phyloP scores from a whole-genome alignment of 2,888 invertebrate genomes.

The Protonemura montana region DNA sequence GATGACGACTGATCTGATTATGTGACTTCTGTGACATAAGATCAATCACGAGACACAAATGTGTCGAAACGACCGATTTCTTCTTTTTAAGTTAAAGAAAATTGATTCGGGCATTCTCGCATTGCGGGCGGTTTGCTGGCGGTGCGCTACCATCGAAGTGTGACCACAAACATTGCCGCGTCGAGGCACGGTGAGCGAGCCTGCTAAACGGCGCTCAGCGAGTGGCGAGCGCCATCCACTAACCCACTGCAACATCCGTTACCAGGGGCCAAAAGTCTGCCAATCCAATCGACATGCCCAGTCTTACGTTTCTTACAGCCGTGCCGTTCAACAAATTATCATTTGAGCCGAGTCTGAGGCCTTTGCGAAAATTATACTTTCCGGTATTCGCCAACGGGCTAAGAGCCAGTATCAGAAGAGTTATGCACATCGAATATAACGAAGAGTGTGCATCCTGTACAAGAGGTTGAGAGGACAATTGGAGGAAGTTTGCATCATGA shows the following conservation, averaged over 20 bases:
- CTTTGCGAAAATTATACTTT: not conserved
- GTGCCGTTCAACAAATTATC: too few relatives aligned
- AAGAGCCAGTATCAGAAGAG: not conserved
- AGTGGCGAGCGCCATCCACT: slow-evolving; percentile 1
- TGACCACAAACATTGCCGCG: not conserved
- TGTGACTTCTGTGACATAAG: slow-evolving; percentile 13
- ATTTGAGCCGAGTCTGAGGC: not conserved
- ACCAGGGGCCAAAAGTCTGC: slow-evolving; percentile 14
- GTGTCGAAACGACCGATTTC: slow-evolving; percentile 21
- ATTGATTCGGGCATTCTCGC: not conserved
- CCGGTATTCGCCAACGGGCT: not conserved
- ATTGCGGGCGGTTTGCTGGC: not conserved
- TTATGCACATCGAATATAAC: not conserved
- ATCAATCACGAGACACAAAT: not conserved
- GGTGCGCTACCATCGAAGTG: not conserved
- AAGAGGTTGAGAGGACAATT: not conserved
- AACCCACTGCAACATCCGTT: slow-evolving; percentile 28
- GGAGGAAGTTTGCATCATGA: slow-evolving; percentile 12
- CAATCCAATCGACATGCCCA: not conserved
- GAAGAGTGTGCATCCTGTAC: not conserved
- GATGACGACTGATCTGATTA: not conserved
- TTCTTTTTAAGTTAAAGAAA: not conserved
- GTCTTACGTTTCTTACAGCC: too few relatives aligned
- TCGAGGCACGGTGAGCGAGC: not conserved
- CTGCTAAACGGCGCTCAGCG: not conserved